Conservation (phyloP, 1,140 invertebrate species). For the Rhyzopertha dominica region DNA sequence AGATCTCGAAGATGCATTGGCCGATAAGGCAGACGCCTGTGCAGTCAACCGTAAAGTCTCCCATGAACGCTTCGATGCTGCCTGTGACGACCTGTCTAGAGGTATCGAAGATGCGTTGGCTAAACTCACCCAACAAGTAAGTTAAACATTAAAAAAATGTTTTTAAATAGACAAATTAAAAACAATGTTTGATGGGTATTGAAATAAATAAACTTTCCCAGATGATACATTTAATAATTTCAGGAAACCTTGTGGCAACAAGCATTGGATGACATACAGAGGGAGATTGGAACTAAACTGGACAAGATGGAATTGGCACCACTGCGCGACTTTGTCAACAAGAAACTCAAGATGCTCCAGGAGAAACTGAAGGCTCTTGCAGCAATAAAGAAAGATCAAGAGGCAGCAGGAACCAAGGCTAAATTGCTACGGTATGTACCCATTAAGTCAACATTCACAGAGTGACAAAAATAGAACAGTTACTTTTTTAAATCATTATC, state of each 20-base stretch:
- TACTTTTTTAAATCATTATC: too few relatives aligned
- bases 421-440: conserved; percentile 30
- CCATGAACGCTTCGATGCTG: conserved; percentile 61
- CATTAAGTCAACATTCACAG: conserved; percentile 11
- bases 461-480: conserved; percentile 3
- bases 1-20: conserved; percentile 61
- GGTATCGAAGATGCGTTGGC: conserved; percentile 57
- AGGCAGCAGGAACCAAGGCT: conserved; percentile 61
- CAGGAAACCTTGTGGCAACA: conserved; percentile 58
- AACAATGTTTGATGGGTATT: neutral
- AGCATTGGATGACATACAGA: conserved; percentile 60
- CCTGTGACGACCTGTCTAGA: conserved; percentile 58
- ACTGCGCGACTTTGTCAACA: conserved; percentile 60
- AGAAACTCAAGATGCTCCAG: conserved; percentile 56
- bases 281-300: conserved; percentile 60
- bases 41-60: conserved; percentile 65
- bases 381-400: conserved; percentile 53
- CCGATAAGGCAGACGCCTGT: conserved; percentile 64
- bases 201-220: conserved; percentile 6
- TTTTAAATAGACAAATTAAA: neutral
- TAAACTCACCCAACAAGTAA: conserved; percentile 57
- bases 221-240: neutral
- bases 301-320: conserved; percentile 62
- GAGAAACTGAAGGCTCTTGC: conserved; percentile 57
- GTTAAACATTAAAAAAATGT: conserved; percentile 5